Evolutionary conservation across 30 jellyfish, hydroid and myxozoan species (phyloP).

Genomic region (Euphysa ruthae): DNA sequence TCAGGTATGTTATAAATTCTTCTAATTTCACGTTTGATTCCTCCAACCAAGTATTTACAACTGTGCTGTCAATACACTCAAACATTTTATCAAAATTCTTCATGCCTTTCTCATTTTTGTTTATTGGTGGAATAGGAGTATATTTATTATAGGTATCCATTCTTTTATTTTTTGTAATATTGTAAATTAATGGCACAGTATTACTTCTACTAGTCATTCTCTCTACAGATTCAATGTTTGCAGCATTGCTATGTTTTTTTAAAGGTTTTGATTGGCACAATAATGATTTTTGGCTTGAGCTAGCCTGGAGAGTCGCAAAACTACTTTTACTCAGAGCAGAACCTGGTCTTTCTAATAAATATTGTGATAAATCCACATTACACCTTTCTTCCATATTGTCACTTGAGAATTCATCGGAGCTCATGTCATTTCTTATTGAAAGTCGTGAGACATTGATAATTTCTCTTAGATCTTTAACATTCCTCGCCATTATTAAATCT

Average conservation of each 20-base stretch:
- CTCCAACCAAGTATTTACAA: constrained; percentile 52
- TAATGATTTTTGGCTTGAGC: not conserved
- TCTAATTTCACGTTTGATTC: constrained; percentile 27
- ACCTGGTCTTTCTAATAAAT: constrained; percentile 22
- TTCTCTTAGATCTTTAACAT: constrained; percentile 65
- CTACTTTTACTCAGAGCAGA: constrained; percentile 24
- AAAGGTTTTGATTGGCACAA: too few species aligned
- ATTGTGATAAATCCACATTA: not conserved
- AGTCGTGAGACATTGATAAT: constrained; percentile 52
- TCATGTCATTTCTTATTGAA: constrained; percentile 46
- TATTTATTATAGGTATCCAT: too few species aligned
- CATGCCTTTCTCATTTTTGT: not conserved
- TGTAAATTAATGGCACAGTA: too few species aligned
- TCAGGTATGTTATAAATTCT: constrained; percentile 15
- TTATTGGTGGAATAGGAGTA: not conserved
- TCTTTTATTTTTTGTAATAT: too few species aligned
- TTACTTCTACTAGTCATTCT: too few species aligned
- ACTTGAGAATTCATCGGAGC: constrained; percentile 21
- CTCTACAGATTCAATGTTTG: too few species aligned
- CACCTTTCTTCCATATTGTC: constrained; percentile 9
- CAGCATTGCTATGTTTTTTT: too few species aligned
- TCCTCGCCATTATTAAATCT: constrained; percentile 62
- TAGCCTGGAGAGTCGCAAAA: constrained; percentile 6
- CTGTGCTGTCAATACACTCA: constrained; percentile 48
- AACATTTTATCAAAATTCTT: constrained; percentile 35